Base-by-base conservation (phyloP, 2,113 vertebrate genomes). In the Calidris pygmaea region DNA sequence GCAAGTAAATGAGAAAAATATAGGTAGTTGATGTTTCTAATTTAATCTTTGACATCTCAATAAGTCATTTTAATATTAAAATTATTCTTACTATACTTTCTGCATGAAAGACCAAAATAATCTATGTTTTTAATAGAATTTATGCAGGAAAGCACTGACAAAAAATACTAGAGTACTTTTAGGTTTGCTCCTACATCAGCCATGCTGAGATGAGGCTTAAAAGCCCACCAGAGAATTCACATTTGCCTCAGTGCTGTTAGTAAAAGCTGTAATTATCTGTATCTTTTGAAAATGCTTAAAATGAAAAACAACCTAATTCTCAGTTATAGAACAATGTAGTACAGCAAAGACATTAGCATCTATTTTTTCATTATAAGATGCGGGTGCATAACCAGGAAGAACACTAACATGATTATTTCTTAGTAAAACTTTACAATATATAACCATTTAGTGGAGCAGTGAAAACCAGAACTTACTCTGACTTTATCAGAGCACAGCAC, bases 201-300 rank as follows among this genome's bases (percentile, higher is more conserved):
- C 32, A 16, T 79, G 13, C 56, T 74, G 88, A 88, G 67, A 80
- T 67, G 59, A 85, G 56, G 32, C 39, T 90, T 86, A 88, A 93
- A 85, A 92, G 23, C 50, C 39, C 89, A 71, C 88, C 48, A 78
- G 84, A 83, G 90, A 93, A 84, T 91, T 89, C 68, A 89, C 22
- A 45, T 83, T 91, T 95, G 4, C 53, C 78, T 93, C 63, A 85
- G 34, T 79, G 66, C 30, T 85, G 11, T 73, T 86, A 93, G 76
- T 80, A 95, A 95, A 72, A 94, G 53, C 66, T 76, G 85, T 93
- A 83, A 91, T 91, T 96, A 47, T 94, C 68, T 80, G 12, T 58
- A 72, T 93, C 63, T 63, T 84, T 72, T 83, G 47, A 85, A 92
- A 88, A 78, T 72, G 37, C 62, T 92, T 80, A 67, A 90, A 91